These are phyloP conservation scores for Dissostichus mawsoni DNA, from an alignment of 2,113 vertebrate species.

Conservation along the genomic window DNA sequence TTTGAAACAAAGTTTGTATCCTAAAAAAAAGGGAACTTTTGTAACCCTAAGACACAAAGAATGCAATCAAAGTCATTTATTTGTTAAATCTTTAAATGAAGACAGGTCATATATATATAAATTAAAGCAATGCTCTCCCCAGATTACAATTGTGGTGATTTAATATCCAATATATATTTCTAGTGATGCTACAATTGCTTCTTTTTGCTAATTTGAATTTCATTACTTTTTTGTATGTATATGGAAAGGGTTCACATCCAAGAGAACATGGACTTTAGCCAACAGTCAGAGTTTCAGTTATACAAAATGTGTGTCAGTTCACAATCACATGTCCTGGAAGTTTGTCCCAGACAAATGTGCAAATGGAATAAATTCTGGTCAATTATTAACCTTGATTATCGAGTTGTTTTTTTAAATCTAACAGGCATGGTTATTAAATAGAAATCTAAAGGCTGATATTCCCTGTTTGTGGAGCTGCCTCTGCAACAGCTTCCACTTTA, in stretches of 20 bases:
- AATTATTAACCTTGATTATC: too few relatives aligned
- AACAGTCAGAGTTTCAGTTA: too few relatives aligned
- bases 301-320: too few relatives aligned
- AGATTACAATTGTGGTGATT: neutral
- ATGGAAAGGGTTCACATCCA: neutral
- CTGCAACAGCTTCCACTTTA: too few relatives aligned
- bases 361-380: too few relatives aligned
- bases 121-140: neutral
- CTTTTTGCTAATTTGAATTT: neutral
- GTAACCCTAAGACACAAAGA: neutral
- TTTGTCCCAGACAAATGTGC: too few relatives aligned
- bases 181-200: neutral
- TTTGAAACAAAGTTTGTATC: neutral
- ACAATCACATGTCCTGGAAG: too few relatives aligned
- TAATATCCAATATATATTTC: neutral
- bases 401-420: too few relatives aligned
- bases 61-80: neutral
- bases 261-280: neutral
- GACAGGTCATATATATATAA: neutral
- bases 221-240: neutral
- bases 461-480: too few relatives aligned
- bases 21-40: neutral
- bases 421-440: too few relatives aligned
- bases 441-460: too few relatives aligned
- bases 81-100: neutral